Conservation (phyloP, 2,888 invertebrate species). For the Volucella bombylans region DNA sequence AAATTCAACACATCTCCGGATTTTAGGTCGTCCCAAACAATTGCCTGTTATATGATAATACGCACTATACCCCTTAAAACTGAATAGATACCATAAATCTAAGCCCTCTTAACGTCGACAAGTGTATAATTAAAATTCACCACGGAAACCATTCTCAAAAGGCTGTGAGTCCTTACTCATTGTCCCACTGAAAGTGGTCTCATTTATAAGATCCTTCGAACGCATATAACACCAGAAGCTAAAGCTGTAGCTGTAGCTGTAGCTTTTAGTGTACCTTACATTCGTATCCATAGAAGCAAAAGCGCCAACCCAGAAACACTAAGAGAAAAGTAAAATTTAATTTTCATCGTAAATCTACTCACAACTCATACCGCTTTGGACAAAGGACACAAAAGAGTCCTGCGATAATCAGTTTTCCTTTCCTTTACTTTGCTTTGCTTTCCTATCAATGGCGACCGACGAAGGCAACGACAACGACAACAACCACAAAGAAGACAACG, state of each 20-base stretch:
- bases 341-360: slow-evolving; percentile 66
- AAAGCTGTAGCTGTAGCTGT: neutral
- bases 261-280: too few species aligned
- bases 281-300: neutral
- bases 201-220: slow-evolving; percentile 54
- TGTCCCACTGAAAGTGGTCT: slow-evolving; percentile 64
- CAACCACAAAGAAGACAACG: too few species aligned
- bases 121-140: slow-evolving; percentile 69
- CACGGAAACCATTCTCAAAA: slow-evolving; percentile 59
- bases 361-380: slow-evolving; percentile 6
- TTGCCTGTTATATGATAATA: slow-evolving; percentile 9
- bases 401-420: slow-evolving; percentile 62
- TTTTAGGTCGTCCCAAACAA: slow-evolving; percentile 25
- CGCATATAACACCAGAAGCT: neutral
- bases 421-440: neutral
- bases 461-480: too few species aligned
- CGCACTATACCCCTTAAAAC: neutral
- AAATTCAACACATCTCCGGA: slow-evolving; percentile 29
- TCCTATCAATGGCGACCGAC: too few species aligned
- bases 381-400: slow-evolving; percentile 52
- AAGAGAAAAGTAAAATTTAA: slow-evolving; percentile 55
- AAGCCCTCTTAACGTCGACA: slow-evolving; percentile 51
- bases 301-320: neutral
- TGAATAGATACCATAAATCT: slow-evolving; percentile 37
- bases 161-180: slow-evolving; percentile 54